Evolutionary conservation across 2,113 vertebrate species (phyloP).

Genomic region (Mus spicilegus): DNA sequence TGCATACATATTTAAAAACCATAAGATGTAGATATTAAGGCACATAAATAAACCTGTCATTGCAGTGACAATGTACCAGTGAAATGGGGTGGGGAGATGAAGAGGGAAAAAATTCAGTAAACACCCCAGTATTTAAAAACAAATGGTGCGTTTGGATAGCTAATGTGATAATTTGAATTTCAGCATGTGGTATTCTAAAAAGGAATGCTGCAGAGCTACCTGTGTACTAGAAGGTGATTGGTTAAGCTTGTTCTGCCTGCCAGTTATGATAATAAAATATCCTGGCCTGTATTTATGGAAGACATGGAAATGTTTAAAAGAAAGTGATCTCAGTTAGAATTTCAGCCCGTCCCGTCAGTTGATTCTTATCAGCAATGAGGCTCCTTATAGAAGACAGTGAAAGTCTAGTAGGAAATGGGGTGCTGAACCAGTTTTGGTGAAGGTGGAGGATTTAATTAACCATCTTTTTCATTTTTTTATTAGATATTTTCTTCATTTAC

Average conservation of each 20-base stretch:
- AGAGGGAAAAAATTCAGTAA: conserved; percentile 75
- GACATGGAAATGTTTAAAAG: conserved; percentile 45
- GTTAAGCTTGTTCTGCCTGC: conserved; percentile 60
- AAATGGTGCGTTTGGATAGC: conserved; percentile 79
- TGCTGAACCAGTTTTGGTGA: not conserved
- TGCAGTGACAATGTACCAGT: conserved; percentile 68
- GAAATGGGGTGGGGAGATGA: conserved; percentile 53
- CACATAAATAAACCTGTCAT: conserved; percentile 77
- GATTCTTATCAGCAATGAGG: conserved; percentile 45
- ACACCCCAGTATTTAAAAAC: conserved; percentile 78
- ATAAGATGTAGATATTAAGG: conserved; percentile 59
- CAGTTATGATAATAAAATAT: conserved; percentile 66
- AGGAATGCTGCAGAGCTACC: conserved; percentile 60
- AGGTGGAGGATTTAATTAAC: conserved; percentile 56
- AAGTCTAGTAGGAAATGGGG: not conserved
- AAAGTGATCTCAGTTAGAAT: conserved; percentile 55
- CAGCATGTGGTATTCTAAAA: conserved; percentile 81
- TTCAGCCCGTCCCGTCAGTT: conserved; percentile 53
- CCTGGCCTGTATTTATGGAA: conserved; percentile 12
- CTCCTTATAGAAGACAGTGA: not conserved
- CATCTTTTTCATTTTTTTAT: too few species aligned
- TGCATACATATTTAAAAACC: conserved; percentile 60
- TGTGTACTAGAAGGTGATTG: conserved; percentile 72
- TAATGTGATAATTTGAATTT: conserved; percentile 79
- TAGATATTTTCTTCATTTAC: too few species aligned